Evolutionary conservation across 2,888 invertebrate species (phyloP), one percentile per base, ranked within the genome.

Genomic region (Hemicrepidius hirtus): DNA sequence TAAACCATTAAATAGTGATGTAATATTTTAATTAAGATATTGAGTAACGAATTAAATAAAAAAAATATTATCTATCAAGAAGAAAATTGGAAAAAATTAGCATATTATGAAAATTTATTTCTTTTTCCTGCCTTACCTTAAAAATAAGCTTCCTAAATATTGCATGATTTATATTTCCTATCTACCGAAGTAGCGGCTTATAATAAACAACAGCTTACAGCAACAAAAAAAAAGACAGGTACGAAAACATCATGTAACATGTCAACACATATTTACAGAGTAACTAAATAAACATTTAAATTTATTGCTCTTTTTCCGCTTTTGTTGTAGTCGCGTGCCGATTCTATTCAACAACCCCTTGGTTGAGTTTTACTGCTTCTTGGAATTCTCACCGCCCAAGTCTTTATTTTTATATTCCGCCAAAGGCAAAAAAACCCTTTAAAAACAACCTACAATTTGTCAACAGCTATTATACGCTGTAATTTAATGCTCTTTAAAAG

Each of bases 361-460:
- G 16, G 7, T 9, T 44, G 7, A 18, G 18, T 18, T 44, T 44
- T 44, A 44, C 44, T 4, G 9, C 44, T 44, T 44, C 44, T 16
- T 16, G 18, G 16, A 44, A 41, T 13, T 41, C 4, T 2, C 40
- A 41, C 13, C 2, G 16, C n/a, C n/a, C n/a, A 18, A 16, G 4
- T 13, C 16, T 44, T 9, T 18, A 40, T 44, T 1, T n/a, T 16
- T 7, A 44, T 13, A 44, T 44, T 16, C 44, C 44, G 44, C 44
- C 44, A 44, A 44, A 44, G 44, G 44, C 44, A 44, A 44, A 44
- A 44, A 44, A 44, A 44, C 18, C 32, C 32, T 9, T 32, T 9
- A 32, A 32, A 40, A 40, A 40, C 6, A 40, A 13, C 40, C 12
- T 21, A n/a, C 21, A 49, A 49, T 20, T 21, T 49, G 49, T 21